A percentile compares a stretch with the other conserved stretches of the same genome.
phyloP scores from a whole-genome alignment of 2,113 vertebrate species.

The Rhadina sibilatrix region DNA sequence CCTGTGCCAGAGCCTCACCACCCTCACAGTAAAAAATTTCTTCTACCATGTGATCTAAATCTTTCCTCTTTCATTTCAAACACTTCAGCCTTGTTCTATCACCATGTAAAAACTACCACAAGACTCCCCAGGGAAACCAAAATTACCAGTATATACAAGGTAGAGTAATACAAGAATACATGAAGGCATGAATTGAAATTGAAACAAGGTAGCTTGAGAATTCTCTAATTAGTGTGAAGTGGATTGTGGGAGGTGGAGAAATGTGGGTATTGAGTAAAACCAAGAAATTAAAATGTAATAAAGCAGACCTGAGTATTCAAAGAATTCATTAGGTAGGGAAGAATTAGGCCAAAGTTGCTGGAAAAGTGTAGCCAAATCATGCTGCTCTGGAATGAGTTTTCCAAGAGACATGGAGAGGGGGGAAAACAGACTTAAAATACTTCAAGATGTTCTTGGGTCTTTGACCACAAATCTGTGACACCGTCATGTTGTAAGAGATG shows the following conservation, averaged over 20 bases:
- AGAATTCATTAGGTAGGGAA: not conserved
- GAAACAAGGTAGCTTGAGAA: not conserved
- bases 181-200: too few relatives aligned
- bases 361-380: not conserved
- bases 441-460: not conserved
- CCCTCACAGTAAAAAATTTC: not conserved
- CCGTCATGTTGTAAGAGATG: not conserved
- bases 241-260: not conserved
- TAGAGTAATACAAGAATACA: too few relatives aligned
- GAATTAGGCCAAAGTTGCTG: not conserved
- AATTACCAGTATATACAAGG: not conserved
- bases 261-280: not conserved
- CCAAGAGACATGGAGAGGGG: not conserved
- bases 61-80: not conserved
- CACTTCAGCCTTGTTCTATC: not conserved
- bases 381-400: not conserved
- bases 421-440: not conserved
- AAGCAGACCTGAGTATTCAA: not conserved
- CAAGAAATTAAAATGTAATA: not conserved
- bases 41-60: not conserved
- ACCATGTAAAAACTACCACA: not conserved
- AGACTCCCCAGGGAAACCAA: not conserved
- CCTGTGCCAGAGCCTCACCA: not conserved
- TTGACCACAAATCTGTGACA: not conserved
- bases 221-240: not conserved